phyloP scores from a whole-genome alignment of 2,888 invertebrate species.

The Hyposoter dolosus region DNA sequence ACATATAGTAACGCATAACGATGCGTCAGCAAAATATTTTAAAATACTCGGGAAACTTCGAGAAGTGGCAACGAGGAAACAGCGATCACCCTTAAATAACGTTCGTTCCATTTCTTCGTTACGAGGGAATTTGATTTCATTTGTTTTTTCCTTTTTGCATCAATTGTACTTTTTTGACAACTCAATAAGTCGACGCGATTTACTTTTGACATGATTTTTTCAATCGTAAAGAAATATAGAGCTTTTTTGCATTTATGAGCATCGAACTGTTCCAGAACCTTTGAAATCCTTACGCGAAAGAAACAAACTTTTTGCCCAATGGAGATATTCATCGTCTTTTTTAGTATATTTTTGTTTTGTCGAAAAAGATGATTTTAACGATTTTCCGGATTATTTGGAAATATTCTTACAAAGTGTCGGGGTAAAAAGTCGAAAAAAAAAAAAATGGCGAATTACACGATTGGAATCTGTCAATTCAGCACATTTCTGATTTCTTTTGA shows the following conservation, averaged over 20 bases:
- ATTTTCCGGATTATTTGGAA: not conserved
- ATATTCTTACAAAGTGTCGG: not conserved
- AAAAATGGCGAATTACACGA: not conserved
- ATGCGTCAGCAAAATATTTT: slow-evolving; percentile 70
- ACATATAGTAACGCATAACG: slow-evolving; percentile 72
- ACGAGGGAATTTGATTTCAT: not conserved
- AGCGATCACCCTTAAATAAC: slow-evolving; percentile 2
- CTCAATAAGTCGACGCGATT: too few relatives aligned
- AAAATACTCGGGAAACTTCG: slow-evolving; percentile 68
- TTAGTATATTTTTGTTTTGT: not conserved
- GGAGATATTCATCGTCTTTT: not conserved
- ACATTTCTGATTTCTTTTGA: not conserved
- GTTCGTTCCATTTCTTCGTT: not conserved
- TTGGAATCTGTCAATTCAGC: not conserved
- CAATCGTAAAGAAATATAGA: not conserved
- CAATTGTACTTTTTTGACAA: not conserved
- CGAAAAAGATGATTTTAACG: not conserved
- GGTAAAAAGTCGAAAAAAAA: not conserved
- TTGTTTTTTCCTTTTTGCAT: not conserved
- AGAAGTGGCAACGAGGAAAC: slow-evolving; percentile 1
- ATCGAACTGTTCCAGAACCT: not conserved
- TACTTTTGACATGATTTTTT: not conserved
- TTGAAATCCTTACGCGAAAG: not conserved
- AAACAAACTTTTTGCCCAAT: not conserved
- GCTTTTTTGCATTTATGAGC: not conserved